Percentiles rank a stretch among this genome's conserved stretches.
Conservation (phyloP, 2,888 invertebrate species). For the Eucera pruinosa region DNA sequence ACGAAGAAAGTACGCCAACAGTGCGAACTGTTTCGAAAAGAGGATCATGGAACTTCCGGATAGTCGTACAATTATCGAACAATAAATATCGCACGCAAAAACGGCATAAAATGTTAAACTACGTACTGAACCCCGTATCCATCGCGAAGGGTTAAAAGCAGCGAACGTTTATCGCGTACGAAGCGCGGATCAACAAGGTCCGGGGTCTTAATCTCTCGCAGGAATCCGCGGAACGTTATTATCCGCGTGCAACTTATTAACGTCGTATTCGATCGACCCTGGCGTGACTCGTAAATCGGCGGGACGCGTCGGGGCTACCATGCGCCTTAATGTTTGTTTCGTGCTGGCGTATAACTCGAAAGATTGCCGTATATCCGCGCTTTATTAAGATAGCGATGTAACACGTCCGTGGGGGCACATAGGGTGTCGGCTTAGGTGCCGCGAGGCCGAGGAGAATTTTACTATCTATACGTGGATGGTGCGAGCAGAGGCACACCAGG, state of each 20-base stretch:
- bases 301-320: constrained; percentile 52
- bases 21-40: too few relatives aligned
- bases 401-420: constrained; percentile 39
- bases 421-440: constrained; percentile 20
- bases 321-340: constrained; percentile 70
- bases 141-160: background rate
- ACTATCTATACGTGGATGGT: constrained; percentile 35
- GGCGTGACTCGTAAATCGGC: constrained; percentile 40
- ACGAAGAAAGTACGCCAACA: too few relatives aligned
- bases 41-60: too few relatives aligned
- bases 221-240: constrained; percentile 53
- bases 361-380: constrained; percentile 72
- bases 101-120: too few relatives aligned
- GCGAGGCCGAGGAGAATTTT: constrained; percentile 46
- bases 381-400: constrained; percentile 77
- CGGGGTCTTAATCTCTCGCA: constrained; percentile 19
- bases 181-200: constrained; percentile 8
- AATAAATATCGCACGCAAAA: too few relatives aligned
- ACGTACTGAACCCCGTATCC: too few relatives aligned
- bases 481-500: constrained; percentile 24
- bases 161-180: constrained; percentile 9
- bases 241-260: constrained; percentile 53
- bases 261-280: constrained; percentile 49
- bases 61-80: too few relatives aligned
- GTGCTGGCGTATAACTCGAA: constrained; percentile 67